Conservation (phyloP, 2,113 vertebrate genomes). For the Athene noctua region DNA sequence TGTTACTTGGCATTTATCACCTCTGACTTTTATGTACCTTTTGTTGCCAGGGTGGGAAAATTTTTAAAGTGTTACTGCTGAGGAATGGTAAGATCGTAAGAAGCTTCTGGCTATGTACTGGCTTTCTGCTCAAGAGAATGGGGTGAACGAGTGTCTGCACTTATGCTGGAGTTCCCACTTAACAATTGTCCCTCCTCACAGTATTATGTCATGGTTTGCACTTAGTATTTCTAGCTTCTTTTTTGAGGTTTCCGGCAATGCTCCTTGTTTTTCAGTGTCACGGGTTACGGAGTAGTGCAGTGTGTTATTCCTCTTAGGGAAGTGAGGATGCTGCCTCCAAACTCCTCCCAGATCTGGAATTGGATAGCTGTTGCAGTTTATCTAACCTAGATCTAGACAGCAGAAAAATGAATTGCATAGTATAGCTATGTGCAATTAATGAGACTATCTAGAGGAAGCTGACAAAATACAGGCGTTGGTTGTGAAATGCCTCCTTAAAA, state of each 20-base stretch:
- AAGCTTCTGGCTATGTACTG: background rate
- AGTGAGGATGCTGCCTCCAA: background rate
- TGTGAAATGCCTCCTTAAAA: background rate
- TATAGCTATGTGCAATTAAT: background rate
- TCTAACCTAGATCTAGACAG: slow-evolving; percentile 17
- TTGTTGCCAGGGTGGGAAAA: background rate
- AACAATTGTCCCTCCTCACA: background rate
- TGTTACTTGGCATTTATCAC: background rate
- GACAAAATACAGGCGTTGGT: background rate
- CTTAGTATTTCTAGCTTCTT: background rate
- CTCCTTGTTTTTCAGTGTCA: background rate
- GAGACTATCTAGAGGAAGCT: background rate
- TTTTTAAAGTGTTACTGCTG: background rate
- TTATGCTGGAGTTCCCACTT: background rate
- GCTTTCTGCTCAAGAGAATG: background rate
- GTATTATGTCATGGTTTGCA: background rate
- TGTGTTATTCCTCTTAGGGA: background rate
- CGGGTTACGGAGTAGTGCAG: background rate
- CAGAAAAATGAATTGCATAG: background rate
- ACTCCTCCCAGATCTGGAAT: background rate
- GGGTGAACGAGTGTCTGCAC: background rate
- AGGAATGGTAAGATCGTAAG: background rate
- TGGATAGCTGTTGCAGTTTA: background rate
- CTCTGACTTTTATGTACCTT: background rate
- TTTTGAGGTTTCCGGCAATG: background rate